Evolutionary conservation across 2,797 vertebrate species (phyloP).

Genomic region (Perodicticus potto): DNA sequence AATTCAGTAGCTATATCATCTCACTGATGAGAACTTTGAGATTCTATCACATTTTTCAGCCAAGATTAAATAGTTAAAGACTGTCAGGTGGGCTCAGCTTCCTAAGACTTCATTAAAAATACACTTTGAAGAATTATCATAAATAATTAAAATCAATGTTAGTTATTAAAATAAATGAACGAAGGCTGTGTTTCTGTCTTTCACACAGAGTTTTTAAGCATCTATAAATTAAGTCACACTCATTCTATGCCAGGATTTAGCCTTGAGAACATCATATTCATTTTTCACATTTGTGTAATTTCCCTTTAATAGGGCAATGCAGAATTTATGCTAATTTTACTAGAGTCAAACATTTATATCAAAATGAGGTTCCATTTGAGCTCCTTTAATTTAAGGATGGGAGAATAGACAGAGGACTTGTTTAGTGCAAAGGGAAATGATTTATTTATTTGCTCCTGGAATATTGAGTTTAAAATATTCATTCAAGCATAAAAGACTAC

Average conservation of each 20-base stretch:
- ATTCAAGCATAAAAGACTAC: conserved; percentile 19
- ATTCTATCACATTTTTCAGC: conserved; percentile 11
- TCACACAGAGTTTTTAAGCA: neutral
- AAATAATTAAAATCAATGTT: conserved; percentile 75
- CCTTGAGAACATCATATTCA: conserved; percentile 55
- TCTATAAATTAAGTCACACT: conserved; percentile 13
- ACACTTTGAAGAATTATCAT: conserved; percentile 59
- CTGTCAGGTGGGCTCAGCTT: conserved; percentile 32
- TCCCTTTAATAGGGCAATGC: conserved; percentile 45
- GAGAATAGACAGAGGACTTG: neutral
- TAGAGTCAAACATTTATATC: conserved; percentile 25
- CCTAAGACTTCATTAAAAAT: conserved; percentile 65
- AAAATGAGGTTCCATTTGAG: conserved; percentile 39
- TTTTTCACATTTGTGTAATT: conserved; percentile 61
- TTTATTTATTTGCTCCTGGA: conserved; percentile 46
- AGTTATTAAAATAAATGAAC: conserved; percentile 68
- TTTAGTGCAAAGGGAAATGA: neutral
- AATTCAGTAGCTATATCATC: conserved; percentile 43
- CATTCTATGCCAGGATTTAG: neutral
- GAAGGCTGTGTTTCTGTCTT: conserved; percentile 23
- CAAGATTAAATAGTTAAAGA: conserved; percentile 34
- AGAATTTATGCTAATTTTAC: conserved; percentile 62
- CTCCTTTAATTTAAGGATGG: conserved; percentile 15
- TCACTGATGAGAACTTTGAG: conserved; percentile 35
- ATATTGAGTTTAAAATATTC: conserved; percentile 16